These are phyloP conservation scores for Sorex araneus DNA, from an alignment of 2,113 vertebrate genomes.

Conservation along the genomic window DNA sequence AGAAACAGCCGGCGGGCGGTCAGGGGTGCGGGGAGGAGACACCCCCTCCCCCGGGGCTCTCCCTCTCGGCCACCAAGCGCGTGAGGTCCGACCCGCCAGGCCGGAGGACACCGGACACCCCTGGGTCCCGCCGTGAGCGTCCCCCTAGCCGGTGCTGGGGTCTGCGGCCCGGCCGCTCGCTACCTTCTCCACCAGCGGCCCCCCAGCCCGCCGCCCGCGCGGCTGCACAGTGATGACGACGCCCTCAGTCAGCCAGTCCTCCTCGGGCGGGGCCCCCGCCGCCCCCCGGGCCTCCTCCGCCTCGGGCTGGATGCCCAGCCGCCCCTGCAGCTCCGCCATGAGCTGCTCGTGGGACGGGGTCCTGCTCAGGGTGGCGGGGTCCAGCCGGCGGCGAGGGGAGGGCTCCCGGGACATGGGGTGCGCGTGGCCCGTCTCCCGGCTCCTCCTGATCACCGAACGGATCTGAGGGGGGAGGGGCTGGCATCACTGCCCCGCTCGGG, in stretches of 20 bases:
- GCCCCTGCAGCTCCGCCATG: conserved; percentile 96
- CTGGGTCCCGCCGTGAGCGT: no score
- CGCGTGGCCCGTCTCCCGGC: conserved; percentile 95
- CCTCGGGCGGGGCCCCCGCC: conserved; percentile 84
- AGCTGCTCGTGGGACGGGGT: conserved; percentile 94
- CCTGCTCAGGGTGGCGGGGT: conserved; percentile 94
- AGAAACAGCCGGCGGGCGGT: neutral
- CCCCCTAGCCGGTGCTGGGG: no score
- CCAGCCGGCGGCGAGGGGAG: conserved; percentile 92
- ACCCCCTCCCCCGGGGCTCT: conserved; percentile 10
- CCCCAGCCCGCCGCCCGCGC: conserved; percentile 88
- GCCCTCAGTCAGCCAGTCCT: conserved; percentile 95
- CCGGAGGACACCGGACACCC: no score
- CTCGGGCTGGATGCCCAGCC: conserved; percentile 92
- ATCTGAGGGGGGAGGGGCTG: conserved; percentile 90
- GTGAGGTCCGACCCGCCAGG: no score
- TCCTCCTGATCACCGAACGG: conserved; percentile 97
- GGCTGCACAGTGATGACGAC: conserved; percentile 93
- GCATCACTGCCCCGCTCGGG: conserved; percentile 65
- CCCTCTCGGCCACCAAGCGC: neutral
- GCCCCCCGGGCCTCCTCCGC: conserved; percentile 90
- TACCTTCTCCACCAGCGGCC: conserved; percentile 92
- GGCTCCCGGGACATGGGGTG: conserved; percentile 97
- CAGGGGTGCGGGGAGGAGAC: rapidly evolving
- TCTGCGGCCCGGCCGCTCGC: neutral